Evolutionary conservation across 2,888 invertebrate species (phyloP).

Genomic region (Polylopha cassiicola): DNA sequence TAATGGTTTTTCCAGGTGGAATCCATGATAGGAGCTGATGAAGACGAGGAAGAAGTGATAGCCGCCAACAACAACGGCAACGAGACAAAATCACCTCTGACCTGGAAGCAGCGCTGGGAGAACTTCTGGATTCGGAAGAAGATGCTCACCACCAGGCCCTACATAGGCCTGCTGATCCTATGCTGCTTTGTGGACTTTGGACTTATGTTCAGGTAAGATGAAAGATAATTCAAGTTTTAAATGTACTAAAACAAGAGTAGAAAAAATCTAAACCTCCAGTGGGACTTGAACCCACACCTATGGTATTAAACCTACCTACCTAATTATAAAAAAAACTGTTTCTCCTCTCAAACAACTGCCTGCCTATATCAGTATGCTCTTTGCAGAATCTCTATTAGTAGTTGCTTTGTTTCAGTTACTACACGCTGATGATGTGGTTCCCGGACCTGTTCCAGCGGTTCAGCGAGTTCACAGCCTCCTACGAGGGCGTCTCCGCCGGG

Average conservation of each 20-base stretch:
- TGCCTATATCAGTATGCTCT: no score
- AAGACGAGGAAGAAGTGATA: slow-evolving; percentile 60
- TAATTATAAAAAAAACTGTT: no score
- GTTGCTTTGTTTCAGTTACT: slow-evolving; percentile 64
- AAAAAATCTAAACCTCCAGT: no score
- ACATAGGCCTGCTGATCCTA: slow-evolving; percentile 69
- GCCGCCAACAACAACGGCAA: slow-evolving; percentile 67
- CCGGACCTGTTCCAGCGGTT: slow-evolving; percentile 82
- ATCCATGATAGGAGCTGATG: slow-evolving; percentile 61
- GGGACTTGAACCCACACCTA: no score
- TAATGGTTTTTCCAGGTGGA: slow-evolving; percentile 59
- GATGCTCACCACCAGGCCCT: slow-evolving; percentile 72
- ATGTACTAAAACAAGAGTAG: no score
- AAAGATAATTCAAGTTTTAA: no score
- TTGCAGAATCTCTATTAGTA: background rate
- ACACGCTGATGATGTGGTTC: slow-evolving; percentile 83
- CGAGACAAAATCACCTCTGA: slow-evolving; percentile 60
- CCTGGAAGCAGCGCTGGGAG: slow-evolving; percentile 64
- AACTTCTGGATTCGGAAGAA: slow-evolving; percentile 69
- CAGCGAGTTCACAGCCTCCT: slow-evolving; percentile 66
- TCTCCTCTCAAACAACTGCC: no score
- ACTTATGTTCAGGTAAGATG: slow-evolving; percentile 76
- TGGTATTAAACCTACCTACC: no score
- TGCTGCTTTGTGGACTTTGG: slow-evolving; percentile 79
- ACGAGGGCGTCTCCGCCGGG: slow-evolving; percentile 62